phyloP scores from a whole-genome alignment of 2,888 invertebrate species.

The Drosophila eohydei region DNA sequence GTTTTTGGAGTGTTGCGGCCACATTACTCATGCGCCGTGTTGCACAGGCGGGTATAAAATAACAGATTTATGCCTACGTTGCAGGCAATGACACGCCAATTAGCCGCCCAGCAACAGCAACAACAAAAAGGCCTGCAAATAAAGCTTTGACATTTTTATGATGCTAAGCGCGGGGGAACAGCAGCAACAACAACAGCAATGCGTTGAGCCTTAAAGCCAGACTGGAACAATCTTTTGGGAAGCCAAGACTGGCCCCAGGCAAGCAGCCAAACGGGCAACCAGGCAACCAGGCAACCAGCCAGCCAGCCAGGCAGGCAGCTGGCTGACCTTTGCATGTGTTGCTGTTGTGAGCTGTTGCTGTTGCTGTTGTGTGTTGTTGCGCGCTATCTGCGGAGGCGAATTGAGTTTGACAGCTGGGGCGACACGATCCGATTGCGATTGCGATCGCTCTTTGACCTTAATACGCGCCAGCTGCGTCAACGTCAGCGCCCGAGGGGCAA shows the following conservation, averaged over 20 bases:
- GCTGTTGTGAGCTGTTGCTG: constrained; percentile 17
- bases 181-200: constrained; percentile 31
- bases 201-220: constrained; percentile 38
- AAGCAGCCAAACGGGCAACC: constrained; percentile 27
- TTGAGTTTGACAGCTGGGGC: constrained; percentile 80
- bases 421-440: constrained; percentile 78
- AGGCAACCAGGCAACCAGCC: background rate
- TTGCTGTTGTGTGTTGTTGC: constrained; percentile 30
- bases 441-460: constrained; percentile 79
- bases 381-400: constrained; percentile 65
- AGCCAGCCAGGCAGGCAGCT: constrained; percentile 55
- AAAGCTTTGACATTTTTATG: constrained; percentile 81
- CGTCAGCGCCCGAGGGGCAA: constrained; percentile 39
- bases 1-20: constrained; percentile 42
- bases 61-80: constrained; percentile 78
- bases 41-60: constrained; percentile 75
- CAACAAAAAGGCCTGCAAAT: constrained; percentile 66
- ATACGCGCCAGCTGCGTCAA: constrained; percentile 78
- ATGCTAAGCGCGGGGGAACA: constrained; percentile 71
- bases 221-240: constrained; percentile 53
- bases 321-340: constrained; percentile 73
- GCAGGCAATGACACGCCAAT: constrained; percentile 80
- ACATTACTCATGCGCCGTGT: constrained; percentile 76
- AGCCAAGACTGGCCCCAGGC: constrained; percentile 52
- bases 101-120: constrained; percentile 66